Evolutionary conservation across 1,140 invertebrate species (phyloP).

Genomic region (Papilio polyxenes): DNA sequence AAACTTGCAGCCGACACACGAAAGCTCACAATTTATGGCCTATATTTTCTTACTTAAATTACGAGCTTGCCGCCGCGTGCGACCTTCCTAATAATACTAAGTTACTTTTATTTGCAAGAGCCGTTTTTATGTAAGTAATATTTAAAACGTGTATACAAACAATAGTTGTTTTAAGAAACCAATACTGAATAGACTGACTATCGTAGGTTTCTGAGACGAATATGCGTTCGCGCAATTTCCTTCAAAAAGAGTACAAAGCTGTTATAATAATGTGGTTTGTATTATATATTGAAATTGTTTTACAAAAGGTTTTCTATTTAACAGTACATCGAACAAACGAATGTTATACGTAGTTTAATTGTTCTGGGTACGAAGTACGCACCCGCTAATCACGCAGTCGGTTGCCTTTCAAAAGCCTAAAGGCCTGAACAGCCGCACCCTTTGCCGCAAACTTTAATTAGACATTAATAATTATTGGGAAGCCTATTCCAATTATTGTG

Average conservation of each 20-base stretch:
- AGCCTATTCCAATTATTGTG: constrained; percentile 50
- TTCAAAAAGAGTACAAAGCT: neutral
- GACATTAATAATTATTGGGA: constrained; percentile 62
- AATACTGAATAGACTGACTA: no score
- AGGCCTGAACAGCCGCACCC: constrained; percentile 53
- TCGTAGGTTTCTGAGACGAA: no score
- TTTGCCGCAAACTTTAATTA: constrained; percentile 63
- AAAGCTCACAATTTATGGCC: constrained; percentile 41
- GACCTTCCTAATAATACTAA: constrained; percentile 24
- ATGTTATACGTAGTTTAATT: constrained; percentile 49
- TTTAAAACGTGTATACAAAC: neutral
- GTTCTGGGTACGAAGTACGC: constrained; percentile 50
- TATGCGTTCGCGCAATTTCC: no score
- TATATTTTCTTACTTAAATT: constrained; percentile 36
- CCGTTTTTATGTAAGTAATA: constrained; percentile 15
- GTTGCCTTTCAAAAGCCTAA: constrained; percentile 62
- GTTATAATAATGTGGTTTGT: neutral
- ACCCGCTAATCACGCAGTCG: constrained; percentile 67
- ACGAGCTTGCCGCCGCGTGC: neutral
- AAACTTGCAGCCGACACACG: constrained; percentile 38
- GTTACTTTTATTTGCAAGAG: constrained; percentile 18
- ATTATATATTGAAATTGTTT: constrained; percentile 44
- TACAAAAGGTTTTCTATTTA: constrained; percentile 33
- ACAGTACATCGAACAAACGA: constrained; percentile 43
- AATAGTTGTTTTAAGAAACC: no score